These are phyloP conservation scores for Myrmophylax atrothorax DNA, from an alignment of 2,113 vertebrate species.

Conservation along the genomic window DNA sequence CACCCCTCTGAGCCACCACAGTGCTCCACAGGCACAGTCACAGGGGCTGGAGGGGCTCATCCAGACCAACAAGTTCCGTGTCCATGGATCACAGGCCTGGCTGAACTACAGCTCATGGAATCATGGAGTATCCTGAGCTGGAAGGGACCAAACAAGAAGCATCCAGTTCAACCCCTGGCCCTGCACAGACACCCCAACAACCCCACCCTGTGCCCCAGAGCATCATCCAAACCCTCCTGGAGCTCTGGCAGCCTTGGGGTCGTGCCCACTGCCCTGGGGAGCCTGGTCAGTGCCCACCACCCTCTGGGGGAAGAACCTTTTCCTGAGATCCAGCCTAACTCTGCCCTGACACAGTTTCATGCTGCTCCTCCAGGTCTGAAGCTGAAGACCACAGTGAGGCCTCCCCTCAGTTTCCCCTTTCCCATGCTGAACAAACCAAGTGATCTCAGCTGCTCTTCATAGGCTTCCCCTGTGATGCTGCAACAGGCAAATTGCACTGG, in stretches of 20 bases:
- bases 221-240: neutral
- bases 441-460: neutral
- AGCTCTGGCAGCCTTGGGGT: neutral
- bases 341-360: neutral
- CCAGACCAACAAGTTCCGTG: neutral
- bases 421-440: neutral
- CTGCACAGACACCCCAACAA: neutral
- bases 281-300: neutral
- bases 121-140: neutral
- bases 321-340: neutral
- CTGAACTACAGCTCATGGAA: neutral
- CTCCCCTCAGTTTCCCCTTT: neutral
- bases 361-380: neutral
- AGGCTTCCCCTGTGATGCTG: neutral
- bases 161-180: rapidly evolving
- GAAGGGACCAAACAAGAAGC: neutral
- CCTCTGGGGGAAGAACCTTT: neutral
- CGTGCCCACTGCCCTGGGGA: neutral
- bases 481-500: neutral
- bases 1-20: rapidly evolving
- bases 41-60: neutral
- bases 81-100: rapidly evolving
- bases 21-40: rapidly evolving
- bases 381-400: neutral
- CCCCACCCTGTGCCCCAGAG: neutral